phyloP scores from a whole-genome alignment of 2,888 invertebrate genomes.

The Erebia aethiops region DNA sequence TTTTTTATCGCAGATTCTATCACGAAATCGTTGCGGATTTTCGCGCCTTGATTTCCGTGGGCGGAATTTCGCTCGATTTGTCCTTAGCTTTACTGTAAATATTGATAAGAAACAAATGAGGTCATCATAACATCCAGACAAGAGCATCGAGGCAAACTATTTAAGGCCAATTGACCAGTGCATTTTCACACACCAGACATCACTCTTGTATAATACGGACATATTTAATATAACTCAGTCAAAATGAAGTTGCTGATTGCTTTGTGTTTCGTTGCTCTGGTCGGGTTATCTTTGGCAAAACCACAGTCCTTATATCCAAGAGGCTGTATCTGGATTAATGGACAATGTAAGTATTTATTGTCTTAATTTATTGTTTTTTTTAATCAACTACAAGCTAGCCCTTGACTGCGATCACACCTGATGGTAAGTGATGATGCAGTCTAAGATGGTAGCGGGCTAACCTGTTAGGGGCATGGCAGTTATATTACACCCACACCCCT shows the following conservation, averaged over 20 bases:
- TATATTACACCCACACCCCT: too few relatives aligned
- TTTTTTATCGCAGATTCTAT: too few relatives aligned
- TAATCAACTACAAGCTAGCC: too few relatives aligned
- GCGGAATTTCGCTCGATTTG: too few relatives aligned
- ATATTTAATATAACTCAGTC: background rate
- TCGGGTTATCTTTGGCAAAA: slow-evolving; percentile 9
- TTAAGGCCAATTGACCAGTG: background rate
- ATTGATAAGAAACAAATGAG: background rate
- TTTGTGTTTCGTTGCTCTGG: slow-evolving; percentile 17
- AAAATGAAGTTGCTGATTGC: slow-evolving; percentile 7
- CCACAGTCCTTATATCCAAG: slow-evolving; percentile 6
- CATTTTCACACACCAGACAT: background rate
- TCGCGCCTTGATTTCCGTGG: too few relatives aligned
- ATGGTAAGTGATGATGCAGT: too few relatives aligned
- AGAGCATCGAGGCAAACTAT: background rate
- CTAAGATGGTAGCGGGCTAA: too few relatives aligned
- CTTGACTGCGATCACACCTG: too few relatives aligned
- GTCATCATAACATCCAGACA: background rate
- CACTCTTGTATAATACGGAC: background rate
- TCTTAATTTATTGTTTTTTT: too few relatives aligned
- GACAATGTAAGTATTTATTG: slow-evolving; percentile 14
- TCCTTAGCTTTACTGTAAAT: background rate
- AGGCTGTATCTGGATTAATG: slow-evolving; percentile 14
- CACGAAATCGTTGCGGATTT: too few relatives aligned
- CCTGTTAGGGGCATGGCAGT: too few relatives aligned